Evolutionary conservation across 2,888 invertebrate species (phyloP), one percentile per base, ranked within the genome.

Genomic region (Himalopsyche kuldschensis): DNA sequence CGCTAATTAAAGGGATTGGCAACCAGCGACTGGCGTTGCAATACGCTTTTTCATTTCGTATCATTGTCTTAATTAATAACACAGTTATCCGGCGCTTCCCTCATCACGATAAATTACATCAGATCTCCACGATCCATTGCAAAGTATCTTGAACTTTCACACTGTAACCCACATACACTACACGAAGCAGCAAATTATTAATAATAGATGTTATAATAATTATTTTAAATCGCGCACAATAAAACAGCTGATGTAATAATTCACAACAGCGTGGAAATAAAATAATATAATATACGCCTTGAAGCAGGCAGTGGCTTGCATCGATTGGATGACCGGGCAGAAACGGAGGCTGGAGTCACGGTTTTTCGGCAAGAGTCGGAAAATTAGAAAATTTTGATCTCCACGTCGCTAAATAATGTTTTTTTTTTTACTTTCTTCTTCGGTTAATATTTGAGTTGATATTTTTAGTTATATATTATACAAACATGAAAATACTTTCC

Each of bases 81-180:
- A 20, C 55, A 3, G 15, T 15, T 20, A 55, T 3, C 55, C 20
- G 55, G 30, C 41, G 24, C 63, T 75, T 55, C 30, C 30, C 35
- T 79, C 79, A 79, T 32, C 46, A 79, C 17, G 69, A 77, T 46
- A 63, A 35, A 35, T 48, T 81, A 77, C 81, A 77, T 55, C 35
- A 30, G 77, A 31, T 32, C 27, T 24, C 46, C 82, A 82, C 82
- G 82, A 48, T 78, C 55, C 69, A 46, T 75, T 75, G 69, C 69
- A 41, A 47, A 48, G 46, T 47, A 17, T 31, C 31, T 69, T 82
- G 78, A 82, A 79, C 79, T 82, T 79, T 82, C 48, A 82, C 82
- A 82, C 87, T 87, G 87, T 87, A 88, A 88, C 88, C 87, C 87
- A 86, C 87, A 88, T 88, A 87, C 86, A 63, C 30, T 78, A 78